Conservation (phyloP, 2,888 invertebrate species). For the Mythimna vitellina region DNA sequence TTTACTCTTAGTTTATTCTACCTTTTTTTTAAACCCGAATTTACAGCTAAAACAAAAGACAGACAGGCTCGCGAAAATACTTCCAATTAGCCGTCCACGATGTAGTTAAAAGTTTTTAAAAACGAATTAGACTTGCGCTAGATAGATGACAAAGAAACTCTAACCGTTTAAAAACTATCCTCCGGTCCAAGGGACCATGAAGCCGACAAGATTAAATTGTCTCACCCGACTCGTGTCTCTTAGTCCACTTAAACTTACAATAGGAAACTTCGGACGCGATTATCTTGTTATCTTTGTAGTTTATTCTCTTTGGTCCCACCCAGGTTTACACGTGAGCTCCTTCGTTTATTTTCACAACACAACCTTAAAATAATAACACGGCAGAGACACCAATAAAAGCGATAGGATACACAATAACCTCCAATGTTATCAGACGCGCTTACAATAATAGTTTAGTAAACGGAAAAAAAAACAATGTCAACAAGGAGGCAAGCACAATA, state of each 20-base stretch:
- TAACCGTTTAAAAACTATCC: slow-evolving; percentile 83
- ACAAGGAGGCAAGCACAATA: slow-evolving; percentile 36
- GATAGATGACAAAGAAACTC: slow-evolving; percentile 81
- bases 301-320: slow-evolving; percentile 68
- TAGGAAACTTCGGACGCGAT: slow-evolving; percentile 81
- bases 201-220: slow-evolving; percentile 86
- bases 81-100: slow-evolving; percentile 73
- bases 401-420: slow-evolving; percentile 50
- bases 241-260: slow-evolving; percentile 81
- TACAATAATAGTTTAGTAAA: slow-evolving; percentile 58
- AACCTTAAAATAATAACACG: slow-evolving; percentile 46
- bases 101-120: slow-evolving; percentile 75
- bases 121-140: slow-evolving; percentile 74
- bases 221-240: slow-evolving; percentile 78
- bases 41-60: background rate
- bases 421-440: slow-evolving; percentile 51
- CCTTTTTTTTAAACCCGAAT: background rate
- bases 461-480: slow-evolving; percentile 53
- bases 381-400: slow-evolving; percentile 37
- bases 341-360: slow-evolving; percentile 52
- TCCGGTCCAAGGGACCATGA: slow-evolving; percentile 73
- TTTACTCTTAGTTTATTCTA: background rate
- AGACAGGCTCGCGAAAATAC: slow-evolving; percentile 43
- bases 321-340: slow-evolving; percentile 54
- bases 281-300: slow-evolving; percentile 83